These are phyloP conservation scores for Miichthys miiuy DNA, from an alignment of 2,797 vertebrate species.

Conservation along the genomic window DNA sequence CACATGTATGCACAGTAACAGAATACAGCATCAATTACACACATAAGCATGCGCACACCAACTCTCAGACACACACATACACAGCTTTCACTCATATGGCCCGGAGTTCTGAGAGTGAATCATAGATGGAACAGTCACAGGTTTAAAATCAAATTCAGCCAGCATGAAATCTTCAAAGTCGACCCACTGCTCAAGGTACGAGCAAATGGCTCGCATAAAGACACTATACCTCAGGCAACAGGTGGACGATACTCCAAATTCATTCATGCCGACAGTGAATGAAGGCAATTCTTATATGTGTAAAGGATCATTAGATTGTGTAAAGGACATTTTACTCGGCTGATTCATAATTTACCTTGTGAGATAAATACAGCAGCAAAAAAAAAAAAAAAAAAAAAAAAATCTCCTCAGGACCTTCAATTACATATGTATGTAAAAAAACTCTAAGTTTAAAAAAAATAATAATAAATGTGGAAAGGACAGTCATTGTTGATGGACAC, in stretches of 20 bases:
- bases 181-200: constrained; percentile 4
- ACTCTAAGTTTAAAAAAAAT: not conserved
- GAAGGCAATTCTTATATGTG: constrained; percentile 30
- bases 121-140: constrained; percentile 47
- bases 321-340: constrained; percentile 28
- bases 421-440: constrained; percentile 14
- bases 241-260: constrained; percentile 45
- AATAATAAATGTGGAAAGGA: not conserved
- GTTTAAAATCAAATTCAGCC: constrained; percentile 56
- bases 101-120: constrained; percentile 48
- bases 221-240: constrained; percentile 22
- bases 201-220: constrained; percentile 16
- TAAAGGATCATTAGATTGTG: constrained; percentile 31
- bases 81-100: constrained; percentile 18
- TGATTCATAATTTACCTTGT: constrained; percentile 46
- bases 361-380: constrained; percentile 46
- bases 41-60: not conserved
- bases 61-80: constrained; percentile 8
- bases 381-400: not conserved
- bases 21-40: not conserved
- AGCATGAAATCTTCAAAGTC: constrained; percentile 58
- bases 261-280: constrained; percentile 39
- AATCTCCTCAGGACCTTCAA: constrained; percentile 7
- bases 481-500: not conserved
- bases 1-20: not conserved